Evolutionary conservation across 2,888 invertebrate genomes (phyloP), one percentile per base, ranked within the genome.

Genomic region (Hydriomena furcata): DNA sequence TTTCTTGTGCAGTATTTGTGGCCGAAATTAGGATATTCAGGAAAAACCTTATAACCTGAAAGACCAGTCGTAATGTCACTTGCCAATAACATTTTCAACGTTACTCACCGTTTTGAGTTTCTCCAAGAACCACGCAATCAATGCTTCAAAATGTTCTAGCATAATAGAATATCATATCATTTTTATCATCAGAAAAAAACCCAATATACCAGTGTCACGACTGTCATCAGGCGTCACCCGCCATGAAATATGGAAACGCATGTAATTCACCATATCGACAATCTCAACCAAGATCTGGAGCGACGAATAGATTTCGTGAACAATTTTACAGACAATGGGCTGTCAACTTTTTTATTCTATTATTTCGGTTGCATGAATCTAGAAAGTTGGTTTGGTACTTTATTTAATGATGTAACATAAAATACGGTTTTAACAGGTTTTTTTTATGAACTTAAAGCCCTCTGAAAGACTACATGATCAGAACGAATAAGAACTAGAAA

Each of bases 241-340:
- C 67, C 73, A 76, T 83, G 80, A 79, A 81, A 82, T 81, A 86
- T 82, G 76, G 76, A 76, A 79, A 76, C 77, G 72, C 66, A 66
- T 71, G 76, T 82, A 83, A 84, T 84, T 82, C 70, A 76, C 78
- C 83, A 73, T 85, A 86, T 86, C 86, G 74, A 71, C 73, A 76
- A 88, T 88, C 88, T 83, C 71, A 55, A 55, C 69, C 63, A 72
- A 80, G 79, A 85, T 86, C 79, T 82, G 69, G 80, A 82, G 81
- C 82, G 82, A 68, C 79, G 80, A 83, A 82, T 80, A 76, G 73
- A 79, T 81, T 83, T 82, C 83, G 84, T 89, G 84, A 83, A 87
- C 85, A 87, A 87, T 88, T 87, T 84, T 82, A 78, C 77, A 81
- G 71, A 85, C 84, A 83, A 84, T 84, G 79, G 79, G 63, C 79